Evolutionary conservation across 2,113 vertebrate genomes (phyloP).

Genomic region (Triplophysa tibetana): DNA sequence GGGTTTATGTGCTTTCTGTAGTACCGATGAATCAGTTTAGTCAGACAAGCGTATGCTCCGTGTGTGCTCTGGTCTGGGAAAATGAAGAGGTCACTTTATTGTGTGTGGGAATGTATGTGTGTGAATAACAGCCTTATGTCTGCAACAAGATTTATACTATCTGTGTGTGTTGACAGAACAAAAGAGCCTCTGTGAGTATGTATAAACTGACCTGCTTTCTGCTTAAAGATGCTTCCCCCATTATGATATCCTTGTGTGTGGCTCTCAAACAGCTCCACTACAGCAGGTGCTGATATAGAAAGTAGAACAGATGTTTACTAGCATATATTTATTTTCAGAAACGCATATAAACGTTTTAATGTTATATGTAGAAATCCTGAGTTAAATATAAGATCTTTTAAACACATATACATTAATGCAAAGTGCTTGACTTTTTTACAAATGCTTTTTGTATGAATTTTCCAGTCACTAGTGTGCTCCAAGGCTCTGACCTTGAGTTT

Average conservation of each 20-base stretch:
- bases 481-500: neutral
- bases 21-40: conserved; percentile 33
- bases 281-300: conserved; percentile 12
- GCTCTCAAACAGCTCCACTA: neutral
- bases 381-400: too few relatives aligned
- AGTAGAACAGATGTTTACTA: neutral
- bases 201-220: conserved; percentile 27
- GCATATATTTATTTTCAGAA: neutral
- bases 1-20: conserved; percentile 41
- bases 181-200: conserved; percentile 11
- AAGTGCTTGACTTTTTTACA: neutral
- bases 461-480: neutral
- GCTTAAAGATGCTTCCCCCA: conserved; percentile 16
- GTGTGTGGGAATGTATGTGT: conserved; percentile 33
- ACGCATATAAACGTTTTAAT: too few relatives aligned
- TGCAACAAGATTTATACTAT: conserved; percentile 44
- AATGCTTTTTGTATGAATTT: too few relatives aligned
- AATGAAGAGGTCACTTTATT: conserved; percentile 9
- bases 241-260: neutral
- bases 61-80: conserved; percentile 4
- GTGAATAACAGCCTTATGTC: conserved; percentile 31
- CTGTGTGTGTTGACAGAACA: conserved; percentile 36
- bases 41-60: conserved; percentile 25
- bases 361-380: too few relatives aligned
- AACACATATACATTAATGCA: neutral